Evolutionary conservation across 2,797 vertebrate species (phyloP).

Genomic region (Neoniphon sammara): DNA sequence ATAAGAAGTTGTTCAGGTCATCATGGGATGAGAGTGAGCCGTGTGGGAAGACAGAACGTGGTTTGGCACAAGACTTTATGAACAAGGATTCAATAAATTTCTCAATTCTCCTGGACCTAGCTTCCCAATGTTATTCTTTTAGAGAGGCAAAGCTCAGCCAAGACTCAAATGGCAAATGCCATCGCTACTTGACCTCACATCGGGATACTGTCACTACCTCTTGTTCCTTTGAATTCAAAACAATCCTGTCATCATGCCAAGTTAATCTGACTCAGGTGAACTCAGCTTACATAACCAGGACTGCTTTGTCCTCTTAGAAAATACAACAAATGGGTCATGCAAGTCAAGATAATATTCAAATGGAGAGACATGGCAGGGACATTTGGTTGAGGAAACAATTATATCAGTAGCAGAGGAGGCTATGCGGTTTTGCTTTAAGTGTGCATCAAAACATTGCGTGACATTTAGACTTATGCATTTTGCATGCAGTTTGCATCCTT

Average conservation of each 20-base stretch:
- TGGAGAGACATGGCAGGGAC: slow-evolving; percentile 28
- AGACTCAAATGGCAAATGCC: not conserved
- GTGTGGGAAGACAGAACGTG: slow-evolving; percentile 1
- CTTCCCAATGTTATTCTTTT: not conserved
- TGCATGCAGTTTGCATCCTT: slow-evolving; percentile 76
- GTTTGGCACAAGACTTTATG: slow-evolving; percentile 16
- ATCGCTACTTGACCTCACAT: not conserved
- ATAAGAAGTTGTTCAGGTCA: slow-evolving; percentile 11
- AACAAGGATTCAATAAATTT: not conserved
- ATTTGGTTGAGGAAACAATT: slow-evolving; percentile 64
- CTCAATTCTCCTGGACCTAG: not conserved
- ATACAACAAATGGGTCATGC: slow-evolving; percentile 46
- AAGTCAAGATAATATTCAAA: slow-evolving; percentile 62
- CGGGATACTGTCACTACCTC: not conserved
- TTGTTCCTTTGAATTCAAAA: not conserved
- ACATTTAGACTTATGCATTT: slow-evolving; percentile 71
- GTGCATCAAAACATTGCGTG: slow-evolving; percentile 64
- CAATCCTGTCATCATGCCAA: not conserved
- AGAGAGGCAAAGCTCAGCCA: not conserved
- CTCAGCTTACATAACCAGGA: slow-evolving; percentile 45
- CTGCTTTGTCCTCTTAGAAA: slow-evolving; percentile 47
- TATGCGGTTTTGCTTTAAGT: slow-evolving; percentile 49
- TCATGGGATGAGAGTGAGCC: slow-evolving; percentile 8
- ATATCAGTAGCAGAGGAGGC: slow-evolving; percentile 32
- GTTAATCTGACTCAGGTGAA: slow-evolving; percentile 4